Base-by-base conservation (phyloP, 2,797 vertebrate species). In the Poeciliopsis turneri region DNA sequence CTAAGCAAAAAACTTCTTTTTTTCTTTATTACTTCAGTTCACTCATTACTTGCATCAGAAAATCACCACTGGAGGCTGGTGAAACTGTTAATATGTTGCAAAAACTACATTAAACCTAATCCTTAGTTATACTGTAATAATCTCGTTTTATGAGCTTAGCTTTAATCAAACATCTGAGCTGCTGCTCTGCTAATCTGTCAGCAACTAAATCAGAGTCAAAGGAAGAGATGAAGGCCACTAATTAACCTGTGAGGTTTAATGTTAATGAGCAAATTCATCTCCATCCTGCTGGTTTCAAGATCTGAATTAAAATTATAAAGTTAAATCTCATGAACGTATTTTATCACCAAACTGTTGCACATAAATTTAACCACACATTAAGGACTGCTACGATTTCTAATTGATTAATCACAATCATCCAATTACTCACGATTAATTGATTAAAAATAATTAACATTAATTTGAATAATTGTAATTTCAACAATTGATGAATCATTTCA, bases 91-190 rank as follows among this genome's bases (percentile, higher is more conserved):
- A 64, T 1, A 36, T 64, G 59, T 33, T 64, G 59, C 7, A 64
- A 33, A 64, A 64, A 64, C 28, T 61, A 16, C 57, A 33, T 59
- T 15, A 30, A 47, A 53, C 23, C 51, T 53, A 53, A 53, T 55
- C 53, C 25, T 55, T n/a, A 55, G 53, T 55, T n/a, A 2, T 30
- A 61, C 28, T 61, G 5, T 55, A 55, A 28, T 61, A 33, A 61
- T 15, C 57, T 61, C 6, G 9, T 59, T 59, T 59, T 30, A 59
- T 28, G 30, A 66, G 61, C 33, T 20, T 20, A 66, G 30, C 28
- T 66, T 66, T 66, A 66, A 66, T 66, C 33, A 36, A 66, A 39
- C 59, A 64, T 33, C 59, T 64, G 59, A 64, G 59, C 59, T 64
- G 59, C n/a, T 61, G 12, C 57, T 57, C 57, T 61, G 57, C 16